Base-by-base conservation (phyloP, 2,113 vertebrate genomes). In the Sander vitreus region DNA sequence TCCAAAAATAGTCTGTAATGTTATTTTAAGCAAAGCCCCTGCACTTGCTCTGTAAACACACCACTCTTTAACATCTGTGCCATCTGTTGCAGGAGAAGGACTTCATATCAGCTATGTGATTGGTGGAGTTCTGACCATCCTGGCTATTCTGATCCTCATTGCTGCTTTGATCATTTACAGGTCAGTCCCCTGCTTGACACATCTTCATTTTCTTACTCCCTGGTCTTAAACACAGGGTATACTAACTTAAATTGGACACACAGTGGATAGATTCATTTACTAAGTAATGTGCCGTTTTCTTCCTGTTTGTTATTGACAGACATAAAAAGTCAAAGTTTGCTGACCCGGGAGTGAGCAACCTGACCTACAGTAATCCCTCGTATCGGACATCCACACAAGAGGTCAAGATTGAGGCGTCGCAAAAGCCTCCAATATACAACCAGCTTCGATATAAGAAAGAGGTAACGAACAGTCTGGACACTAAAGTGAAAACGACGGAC, bases 301-400 rank as follows among this genome's bases (percentile, higher is more conserved):
- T 53, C 0, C 54, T 69, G 23, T 66, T 39, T 59, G 19, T 9
- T 0, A 54, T 76, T 65, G 71, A 65, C 94, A 99, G 98, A 88
- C 98, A 98, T 89, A 99, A 97, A 90, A 98, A 97, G 68, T 97
- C 97, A 4, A 99, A 99, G 95, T 97, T 99, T 80, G 96, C 97
- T 0, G 98, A 99, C 63, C 95, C 97, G 6, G 96, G 96, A 36
- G 93, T 99, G 93, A 97, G 97, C 76, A 99, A 98, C 89, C 93
- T 99, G 73, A 99, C 98, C 21, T 99, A 99, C 93, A 99, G 97
- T 89, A 99, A 99, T 86, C 98, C 98, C 4, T 99, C 98, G 0
- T 99, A 99, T 80, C 94, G 98, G 43, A 99, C 98, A 0, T 99
- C 98, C 33, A 99, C 98, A 0, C 98, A 99, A 88, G 98, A 99